These are phyloP conservation scores for Ptychochromis oligacanthus DNA, from an alignment of 2,113 vertebrate species.

Conservation along the genomic window DNA sequence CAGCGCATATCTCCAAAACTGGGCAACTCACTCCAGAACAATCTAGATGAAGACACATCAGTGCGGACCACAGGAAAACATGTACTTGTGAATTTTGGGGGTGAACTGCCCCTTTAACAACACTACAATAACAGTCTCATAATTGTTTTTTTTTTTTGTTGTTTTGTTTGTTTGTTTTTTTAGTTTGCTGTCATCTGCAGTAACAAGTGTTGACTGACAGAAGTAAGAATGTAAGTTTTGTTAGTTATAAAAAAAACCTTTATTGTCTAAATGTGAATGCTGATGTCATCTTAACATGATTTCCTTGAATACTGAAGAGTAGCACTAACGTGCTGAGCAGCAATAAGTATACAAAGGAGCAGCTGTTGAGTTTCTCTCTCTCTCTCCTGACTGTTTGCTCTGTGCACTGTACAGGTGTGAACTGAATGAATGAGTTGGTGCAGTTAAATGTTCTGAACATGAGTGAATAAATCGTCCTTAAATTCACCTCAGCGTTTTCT, in stretches of 20 bases:
- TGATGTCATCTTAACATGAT: background rate
- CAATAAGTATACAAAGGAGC: background rate
- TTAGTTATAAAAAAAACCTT: no score
- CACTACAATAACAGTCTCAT: background rate
- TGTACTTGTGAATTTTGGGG: background rate
- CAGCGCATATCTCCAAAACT: background rate
- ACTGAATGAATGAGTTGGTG: background rate
- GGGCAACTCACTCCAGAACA: background rate
- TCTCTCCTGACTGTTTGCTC: background rate
- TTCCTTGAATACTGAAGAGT: background rate
- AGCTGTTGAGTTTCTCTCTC: background rate
- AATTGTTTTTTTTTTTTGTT: background rate
- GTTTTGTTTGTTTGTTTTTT: background rate
- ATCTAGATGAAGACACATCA: background rate
- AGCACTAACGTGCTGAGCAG: background rate
- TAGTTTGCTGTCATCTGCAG: background rate
- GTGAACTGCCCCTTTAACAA: background rate
- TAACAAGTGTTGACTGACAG: background rate
- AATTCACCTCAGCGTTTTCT: background rate
- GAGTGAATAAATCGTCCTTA: background rate
- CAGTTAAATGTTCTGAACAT: conserved; percentile 6
- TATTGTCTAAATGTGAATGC: background rate
- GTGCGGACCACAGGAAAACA: background rate
- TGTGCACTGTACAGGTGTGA: background rate
- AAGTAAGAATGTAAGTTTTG: no score